Evolutionary conservation across 2,797 vertebrate species (phyloP).

Genomic region (Scyliorhinus canicula): DNA sequence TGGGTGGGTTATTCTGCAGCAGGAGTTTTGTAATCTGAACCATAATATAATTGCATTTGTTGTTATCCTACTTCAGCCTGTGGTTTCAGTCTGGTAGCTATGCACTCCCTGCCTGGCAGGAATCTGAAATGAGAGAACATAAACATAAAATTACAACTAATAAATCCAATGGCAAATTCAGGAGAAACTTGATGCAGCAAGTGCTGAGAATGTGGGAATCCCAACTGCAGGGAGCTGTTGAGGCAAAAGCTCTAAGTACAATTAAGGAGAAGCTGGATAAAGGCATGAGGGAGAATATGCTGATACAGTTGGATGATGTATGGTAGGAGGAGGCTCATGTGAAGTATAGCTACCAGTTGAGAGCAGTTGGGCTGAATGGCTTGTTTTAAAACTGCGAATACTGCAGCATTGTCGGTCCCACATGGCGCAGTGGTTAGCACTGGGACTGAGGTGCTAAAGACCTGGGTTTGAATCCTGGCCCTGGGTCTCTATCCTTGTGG

Average conservation of each 20-base stretch:
- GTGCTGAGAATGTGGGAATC: neutral
- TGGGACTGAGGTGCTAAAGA: too few relatives aligned
- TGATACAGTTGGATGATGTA: neutral
- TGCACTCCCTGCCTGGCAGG: neutral
- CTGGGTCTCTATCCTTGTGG: too few relatives aligned
- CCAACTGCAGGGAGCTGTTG: neutral
- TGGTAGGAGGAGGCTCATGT: neutral
- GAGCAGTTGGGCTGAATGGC: neutral
- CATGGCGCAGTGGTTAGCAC: too few relatives aligned
- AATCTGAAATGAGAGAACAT: neutral
- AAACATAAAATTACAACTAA: neutral
- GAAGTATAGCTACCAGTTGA: neutral
- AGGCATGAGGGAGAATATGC: neutral
- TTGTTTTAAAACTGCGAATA: neutral
- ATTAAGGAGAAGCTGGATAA: neutral
- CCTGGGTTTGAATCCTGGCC: too few relatives aligned
- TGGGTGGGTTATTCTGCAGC: neutral
- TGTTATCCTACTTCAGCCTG: neutral
- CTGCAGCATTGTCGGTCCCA: too few relatives aligned
- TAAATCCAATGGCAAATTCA: neutral
- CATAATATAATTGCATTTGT: neutral
- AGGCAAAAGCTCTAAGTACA: neutral
- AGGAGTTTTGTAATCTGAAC: neutral
- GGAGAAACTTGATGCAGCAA: neutral
- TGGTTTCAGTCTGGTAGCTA: neutral